These are phyloP conservation scores for Volucella inanis DNA, from an alignment of 2,888 invertebrate species.

Conservation along the genomic window DNA sequence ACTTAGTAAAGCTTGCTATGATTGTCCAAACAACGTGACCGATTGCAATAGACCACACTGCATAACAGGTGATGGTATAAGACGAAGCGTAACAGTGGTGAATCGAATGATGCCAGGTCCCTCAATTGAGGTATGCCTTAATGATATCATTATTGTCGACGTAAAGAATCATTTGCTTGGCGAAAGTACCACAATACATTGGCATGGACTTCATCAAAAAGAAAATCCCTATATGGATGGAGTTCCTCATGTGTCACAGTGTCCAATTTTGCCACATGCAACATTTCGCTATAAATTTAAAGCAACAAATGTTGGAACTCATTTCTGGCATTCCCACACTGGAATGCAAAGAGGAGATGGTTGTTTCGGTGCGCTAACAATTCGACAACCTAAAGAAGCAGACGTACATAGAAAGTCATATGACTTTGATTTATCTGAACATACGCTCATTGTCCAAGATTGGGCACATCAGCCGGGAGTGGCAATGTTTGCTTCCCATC, in stretches of 20 bases:
- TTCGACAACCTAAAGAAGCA: slow-evolving; percentile 86
- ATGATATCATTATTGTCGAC: slow-evolving; percentile 92
- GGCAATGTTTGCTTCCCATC: slow-evolving; percentile 92
- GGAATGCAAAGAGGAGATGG: slow-evolving; percentile 95
- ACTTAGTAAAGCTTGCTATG: slow-evolving; percentile 93
- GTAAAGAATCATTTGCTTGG: slow-evolving; percentile 91
- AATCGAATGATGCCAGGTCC: slow-evolving; percentile 96
- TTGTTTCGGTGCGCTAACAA: slow-evolving; percentile 90
- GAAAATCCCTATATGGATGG: slow-evolving; percentile 94
- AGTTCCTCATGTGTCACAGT: slow-evolving; percentile 93
- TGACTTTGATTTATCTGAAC: slow-evolving; percentile 90
- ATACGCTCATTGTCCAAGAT: slow-evolving; percentile 90
- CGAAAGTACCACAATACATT: slow-evolving; percentile 93
- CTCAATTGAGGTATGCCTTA: slow-evolving; percentile 92
- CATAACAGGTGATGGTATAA: slow-evolving; percentile 91
- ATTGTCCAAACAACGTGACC: slow-evolving; percentile 89
- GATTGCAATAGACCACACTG: slow-evolving; percentile 92
- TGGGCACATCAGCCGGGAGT: slow-evolving; percentile 91
- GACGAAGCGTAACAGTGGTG: slow-evolving; percentile 89
- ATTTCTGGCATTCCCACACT: slow-evolving; percentile 92
- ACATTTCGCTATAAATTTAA: slow-evolving; percentile 90
- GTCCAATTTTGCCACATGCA: slow-evolving; percentile 90
- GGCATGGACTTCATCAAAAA: slow-evolving; percentile 94
- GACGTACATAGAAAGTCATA: slow-evolving; percentile 88
- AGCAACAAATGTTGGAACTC: slow-evolving; percentile 90